Percentiles rank a stretch among this genome's conserved stretches.
Conservation (phyloP, 2,113 vertebrate species). For the Gobius niger region DNA sequence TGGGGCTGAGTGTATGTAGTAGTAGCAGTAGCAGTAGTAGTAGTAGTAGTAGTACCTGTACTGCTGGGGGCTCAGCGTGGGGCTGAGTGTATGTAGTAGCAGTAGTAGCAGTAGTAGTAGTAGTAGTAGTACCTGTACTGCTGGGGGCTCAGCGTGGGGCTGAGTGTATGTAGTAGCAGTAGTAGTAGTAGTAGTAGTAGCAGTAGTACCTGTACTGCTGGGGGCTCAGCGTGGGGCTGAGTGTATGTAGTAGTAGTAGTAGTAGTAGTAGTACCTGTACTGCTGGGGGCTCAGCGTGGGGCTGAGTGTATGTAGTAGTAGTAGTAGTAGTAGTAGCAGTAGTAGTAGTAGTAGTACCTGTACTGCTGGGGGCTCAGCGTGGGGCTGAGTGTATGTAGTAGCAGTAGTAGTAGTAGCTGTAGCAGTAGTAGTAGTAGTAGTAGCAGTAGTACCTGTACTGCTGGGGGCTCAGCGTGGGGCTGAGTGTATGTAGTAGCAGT, state of each 20-base stretch:
- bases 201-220: slow-evolving; percentile 90
- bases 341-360: slow-evolving; percentile 1
- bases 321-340: not conserved
- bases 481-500: not conserved
- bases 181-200: not conserved
- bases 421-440: not conserved
- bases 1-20: not conserved
- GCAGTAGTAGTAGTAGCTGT: not conserved
- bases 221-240: slow-evolving; percentile 92
- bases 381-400: not conserved
- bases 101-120: not conserved
- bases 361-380: not conserved
- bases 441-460: not conserved
- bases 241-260: not conserved
- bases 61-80: slow-evolving; percentile 94
- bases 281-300: not conserved
- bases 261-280: not conserved
- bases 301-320: no score
- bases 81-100: no score
- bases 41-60: slow-evolving; percentile 82
- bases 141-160: slow-evolving; percentile 92
- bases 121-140: slow-evolving; percentile 87
- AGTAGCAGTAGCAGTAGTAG: not conserved
- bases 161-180: no score
- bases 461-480: not conserved